phyloP scores from a whole-genome alignment of 2,797 vertebrate genomes.

The Coreius guichenoti region DNA sequence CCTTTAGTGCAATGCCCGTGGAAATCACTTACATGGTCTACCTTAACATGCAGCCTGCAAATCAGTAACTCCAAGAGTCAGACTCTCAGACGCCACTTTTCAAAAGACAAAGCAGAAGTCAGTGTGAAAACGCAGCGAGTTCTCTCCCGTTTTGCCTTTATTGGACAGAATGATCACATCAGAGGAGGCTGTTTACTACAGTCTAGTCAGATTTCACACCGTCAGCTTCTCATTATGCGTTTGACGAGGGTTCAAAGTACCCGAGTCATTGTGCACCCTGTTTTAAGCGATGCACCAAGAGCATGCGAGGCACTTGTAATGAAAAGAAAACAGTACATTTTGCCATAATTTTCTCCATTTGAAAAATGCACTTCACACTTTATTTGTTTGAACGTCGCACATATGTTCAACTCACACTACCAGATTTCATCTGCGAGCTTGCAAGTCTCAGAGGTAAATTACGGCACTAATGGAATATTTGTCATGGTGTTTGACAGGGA shows the following conservation, averaged over 20 bases:
- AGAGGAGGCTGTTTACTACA: conserved; percentile 72
- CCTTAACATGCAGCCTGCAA: conserved; percentile 96
- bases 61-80: conserved; percentile 97
- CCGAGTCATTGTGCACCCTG: conserved; percentile 36
- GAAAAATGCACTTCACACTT: conserved; percentile 13
- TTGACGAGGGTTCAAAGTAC: conserved; percentile 52
- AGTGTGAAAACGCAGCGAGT: conserved; percentile 76
- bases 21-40: conserved; percentile 97
- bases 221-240: conserved; percentile 55
- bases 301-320: not conserved
- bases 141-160: conserved; percentile 77
- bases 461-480: conserved; percentile 32
- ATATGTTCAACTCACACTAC: not conserved
- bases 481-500: conserved; percentile 2
- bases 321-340: conserved; percentile 22
- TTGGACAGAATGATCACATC: conserved; percentile 77
- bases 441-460: conserved; percentile 27
- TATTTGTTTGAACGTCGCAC: not conserved
- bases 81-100: conserved; percentile 98
- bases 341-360: conserved; percentile 4
- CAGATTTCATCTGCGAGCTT: conserved; percentile 22
- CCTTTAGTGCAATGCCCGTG: conserved; percentile 97
- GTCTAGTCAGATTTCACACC: conserved; percentile 61
- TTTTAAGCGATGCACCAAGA: conserved; percentile 1
- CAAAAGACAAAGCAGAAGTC: conserved; percentile 85